Base-by-base conservation (phyloP, 2,797 vertebrate species). In the Amblyopsis hoosieri region DNA sequence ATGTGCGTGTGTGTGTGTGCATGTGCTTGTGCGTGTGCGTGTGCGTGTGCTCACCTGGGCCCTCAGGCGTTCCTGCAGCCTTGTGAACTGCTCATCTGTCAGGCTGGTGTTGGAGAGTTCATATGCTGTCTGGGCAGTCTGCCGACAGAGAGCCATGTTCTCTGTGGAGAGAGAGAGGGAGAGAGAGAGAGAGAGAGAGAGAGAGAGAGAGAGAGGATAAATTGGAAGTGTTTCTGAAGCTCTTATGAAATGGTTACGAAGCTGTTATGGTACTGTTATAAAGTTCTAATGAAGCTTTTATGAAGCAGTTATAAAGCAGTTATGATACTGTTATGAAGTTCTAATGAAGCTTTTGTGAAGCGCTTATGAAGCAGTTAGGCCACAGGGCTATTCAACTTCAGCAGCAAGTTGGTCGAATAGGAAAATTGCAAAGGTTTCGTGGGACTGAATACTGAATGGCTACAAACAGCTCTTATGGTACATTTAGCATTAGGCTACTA, bases 21-120 rank as follows among this genome's bases (percentile, higher is more conserved):
- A 45, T 65, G 11, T 37, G n/a, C n/a, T 12, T 48, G 12, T 0
- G 47, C 46, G 12, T 51, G 54, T 46, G 23, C 23, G 69, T 9
- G 33, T 37, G 33, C 33, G 62, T 12, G 23, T 33, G 17, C 59
- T 69, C 53, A 93, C 93, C 92, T 92, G 85, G 9, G 54, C 61
- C 61, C 14, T 66, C 66, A 94, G 66, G 12, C 17, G 23, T 9
- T 53, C 45, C 3, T 92, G 75, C 5, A 72, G 64, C 60, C 77
- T 3, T 17, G 42, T 37, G 62, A 83, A 85, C 45, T 23, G 66
- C 3, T 74, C 71, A 58, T 86, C 86, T 47, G 56, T 80, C 74
- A 68, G 71, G 74, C 7, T 72, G 67, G 75, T 74, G 11, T 76
- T 75, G 57, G 89, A 3, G 50, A 93, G 82, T 45, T 74, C 31